These are phyloP conservation scores for Penaeus monodon DNA, from an alignment of 2,888 invertebrate genomes.

Conservation along the genomic window DNA sequence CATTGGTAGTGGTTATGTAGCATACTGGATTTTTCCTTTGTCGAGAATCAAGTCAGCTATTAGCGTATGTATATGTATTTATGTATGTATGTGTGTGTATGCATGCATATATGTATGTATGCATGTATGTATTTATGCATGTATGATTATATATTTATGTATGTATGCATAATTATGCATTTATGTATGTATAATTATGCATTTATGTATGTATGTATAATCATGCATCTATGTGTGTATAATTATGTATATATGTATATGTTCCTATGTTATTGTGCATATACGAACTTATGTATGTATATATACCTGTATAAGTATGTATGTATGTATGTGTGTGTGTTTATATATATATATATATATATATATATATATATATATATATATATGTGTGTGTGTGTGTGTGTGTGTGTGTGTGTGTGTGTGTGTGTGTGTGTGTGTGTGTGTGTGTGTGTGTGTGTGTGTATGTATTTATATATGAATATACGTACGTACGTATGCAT, in stretches of 20 bases:
- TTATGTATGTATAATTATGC: background rate
- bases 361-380: background rate
- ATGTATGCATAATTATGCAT: background rate
- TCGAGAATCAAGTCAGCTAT: too few relatives aligned
- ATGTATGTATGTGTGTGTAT: too few relatives aligned
- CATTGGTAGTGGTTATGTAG: too few relatives aligned
- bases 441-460: background rate
- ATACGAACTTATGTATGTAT: background rate
- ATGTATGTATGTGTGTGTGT: background rate
- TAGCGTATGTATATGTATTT: too few relatives aligned
- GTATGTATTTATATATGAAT: too few relatives aligned
- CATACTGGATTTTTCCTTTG: too few relatives aligned
- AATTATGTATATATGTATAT: conserved; percentile 3
- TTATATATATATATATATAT: background rate
- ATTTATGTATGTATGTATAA: background rate
- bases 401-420: background rate
- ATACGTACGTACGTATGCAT: too few relatives aligned
- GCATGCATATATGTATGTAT: conserved; percentile 1
- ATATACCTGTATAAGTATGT: background rate
- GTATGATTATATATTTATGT: background rate
- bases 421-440: background rate
- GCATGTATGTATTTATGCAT: background rate
- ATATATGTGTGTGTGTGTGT: background rate
- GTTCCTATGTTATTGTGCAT: background rate
- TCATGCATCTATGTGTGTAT: too few relatives aligned